Base-by-base conservation (phyloP, 2,797 vertebrate genomes). In the Sorex maritimensis region DNA sequence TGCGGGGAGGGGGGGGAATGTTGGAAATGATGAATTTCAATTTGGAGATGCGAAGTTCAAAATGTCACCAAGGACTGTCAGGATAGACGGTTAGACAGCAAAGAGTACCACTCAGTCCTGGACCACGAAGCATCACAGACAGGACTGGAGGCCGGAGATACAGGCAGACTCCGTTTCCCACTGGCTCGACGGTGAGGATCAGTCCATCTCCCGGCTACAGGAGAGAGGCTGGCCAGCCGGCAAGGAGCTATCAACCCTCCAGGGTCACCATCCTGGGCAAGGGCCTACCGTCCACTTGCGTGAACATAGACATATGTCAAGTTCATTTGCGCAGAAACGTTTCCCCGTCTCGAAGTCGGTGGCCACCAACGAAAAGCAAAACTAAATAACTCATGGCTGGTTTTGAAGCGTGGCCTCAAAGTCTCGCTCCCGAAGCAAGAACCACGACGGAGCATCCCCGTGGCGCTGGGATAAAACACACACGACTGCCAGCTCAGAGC, bases 21-120 rank as follows among this genome's bases (percentile, higher is more conserved):
- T 52, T 52, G 65, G 23, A 14, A 28, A 81, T 52, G 77, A 68
- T 75, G 61, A 83, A 63, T 86, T 81, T 84, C 73, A 26, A 24
- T 81, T 61, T 88, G 69, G 58, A 65, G 83, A 21, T 24, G 41
- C 14, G 73, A 80, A 72, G 67, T 65, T 55, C 44, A 65, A 90
- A 81, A 88, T 75, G 88, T 24, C 86, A 49, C 34, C 23, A 34
- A 71, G 28, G 2, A 14, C 49, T 52, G 49, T 52, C 49, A 52
- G 84, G 86, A 87, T 94, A 91, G 83, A 52, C 21, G 79, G 49
- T 68, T 68, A 63, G 71, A 67, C 73, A 85, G 61, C 28, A 68
- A 77, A 28, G 38, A 44, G 1, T 5, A 75, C 11, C 49, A 34
- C n/a, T 8, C 15, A 49, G 23, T 52, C 19, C 49, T 55, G 30